A percentile compares a stretch with the other conserved stretches of the same genome.
These are phyloP conservation scores for Noctuana brunneofusca DNA, from an alignment of 2,888 invertebrate genomes.

Conservation along the genomic window DNA sequence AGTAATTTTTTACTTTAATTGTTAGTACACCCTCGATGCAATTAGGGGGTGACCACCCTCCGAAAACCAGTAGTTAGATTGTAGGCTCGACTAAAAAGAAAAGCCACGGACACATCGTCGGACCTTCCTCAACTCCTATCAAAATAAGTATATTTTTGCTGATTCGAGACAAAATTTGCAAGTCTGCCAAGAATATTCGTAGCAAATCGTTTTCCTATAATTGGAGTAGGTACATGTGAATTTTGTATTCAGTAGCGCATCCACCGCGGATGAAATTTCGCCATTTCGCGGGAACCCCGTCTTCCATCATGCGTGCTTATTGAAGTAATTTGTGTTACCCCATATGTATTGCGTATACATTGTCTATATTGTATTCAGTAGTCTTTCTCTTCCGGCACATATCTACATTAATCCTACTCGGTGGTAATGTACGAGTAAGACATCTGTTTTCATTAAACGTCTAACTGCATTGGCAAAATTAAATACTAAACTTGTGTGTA, in stretches of 20 bases:
- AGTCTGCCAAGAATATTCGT: slow-evolving; percentile 83
- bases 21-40: too few relatives aligned
- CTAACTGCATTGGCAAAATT: too few relatives aligned
- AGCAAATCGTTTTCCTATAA: slow-evolving; percentile 83
- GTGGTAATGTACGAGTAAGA: too few relatives aligned
- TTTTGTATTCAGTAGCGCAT: slow-evolving; percentile 82
- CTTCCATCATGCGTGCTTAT: slow-evolving; percentile 81
- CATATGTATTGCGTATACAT: slow-evolving; percentile 36
- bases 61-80: slow-evolving; percentile 52
- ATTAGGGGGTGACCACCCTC: too few relatives aligned
- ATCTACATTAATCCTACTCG: too few relatives aligned
- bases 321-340: slow-evolving; percentile 74
- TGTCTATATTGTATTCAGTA: slow-evolving; percentile 9
- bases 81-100: slow-evolving; percentile 56
- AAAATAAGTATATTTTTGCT: slow-evolving; percentile 82
- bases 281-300: slow-evolving; percentile 73
- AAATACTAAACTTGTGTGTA: too few relatives aligned
- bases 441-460: too few relatives aligned
- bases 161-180: slow-evolving; percentile 80
- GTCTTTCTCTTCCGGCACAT: not conserved
- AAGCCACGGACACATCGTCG: slow-evolving; percentile 69
- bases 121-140: slow-evolving; percentile 67
- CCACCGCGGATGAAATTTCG: slow-evolving; percentile 77
- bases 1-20: too few relatives aligned
- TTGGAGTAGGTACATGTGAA: slow-evolving; percentile 83